phyloP scores from a whole-genome alignment of 2,888 invertebrate genomes.

The Cryptocephalus primarius region DNA sequence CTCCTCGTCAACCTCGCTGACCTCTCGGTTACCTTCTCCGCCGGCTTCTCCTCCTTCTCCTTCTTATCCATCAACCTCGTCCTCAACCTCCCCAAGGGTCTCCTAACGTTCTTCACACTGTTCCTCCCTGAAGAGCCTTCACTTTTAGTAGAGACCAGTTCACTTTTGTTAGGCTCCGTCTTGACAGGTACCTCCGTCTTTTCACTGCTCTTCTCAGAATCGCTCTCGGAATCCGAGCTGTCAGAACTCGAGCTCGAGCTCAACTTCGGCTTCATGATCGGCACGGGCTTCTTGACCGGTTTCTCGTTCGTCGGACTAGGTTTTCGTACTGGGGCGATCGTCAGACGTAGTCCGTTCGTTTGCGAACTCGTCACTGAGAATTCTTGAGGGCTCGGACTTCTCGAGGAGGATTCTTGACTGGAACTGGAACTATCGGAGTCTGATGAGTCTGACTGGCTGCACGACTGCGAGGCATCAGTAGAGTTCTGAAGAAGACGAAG shows the following conservation, averaged over 20 bases:
- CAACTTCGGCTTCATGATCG: constrained; percentile 16
- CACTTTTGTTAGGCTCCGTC: constrained; percentile 13
- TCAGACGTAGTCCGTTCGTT: constrained; percentile 49
- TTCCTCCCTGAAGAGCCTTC: constrained; percentile 4
- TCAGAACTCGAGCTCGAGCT: constrained; percentile 39
- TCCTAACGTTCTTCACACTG: constrained; percentile 8
- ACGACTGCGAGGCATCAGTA: constrained; percentile 36
- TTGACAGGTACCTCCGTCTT: constrained; percentile 21
- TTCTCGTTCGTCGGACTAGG: constrained; percentile 34
- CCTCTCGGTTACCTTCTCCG: constrained; percentile 10
- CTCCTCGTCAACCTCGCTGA: constrained; percentile 6
- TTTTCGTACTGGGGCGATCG: constrained; percentile 49
- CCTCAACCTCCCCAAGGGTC: constrained; percentile 27
- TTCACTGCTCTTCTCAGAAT: constrained; percentile 26
- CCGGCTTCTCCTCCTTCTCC: constrained; percentile 9
- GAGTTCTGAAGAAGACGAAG: constrained; percentile 34
- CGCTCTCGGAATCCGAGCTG: constrained; percentile 36
- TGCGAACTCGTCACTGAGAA: constrained; percentile 51
- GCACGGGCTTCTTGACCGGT: background rate
- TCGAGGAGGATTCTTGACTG: constrained; percentile 32
- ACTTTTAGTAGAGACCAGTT: background rate
- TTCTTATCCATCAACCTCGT: constrained; percentile 35
- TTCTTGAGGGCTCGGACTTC: constrained; percentile 36
- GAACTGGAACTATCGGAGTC: constrained; percentile 36
- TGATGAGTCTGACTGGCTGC: constrained; percentile 35